Conservation (phyloP, 2,797 vertebrate genomes). For the Sebastes wilsoni region DNA sequence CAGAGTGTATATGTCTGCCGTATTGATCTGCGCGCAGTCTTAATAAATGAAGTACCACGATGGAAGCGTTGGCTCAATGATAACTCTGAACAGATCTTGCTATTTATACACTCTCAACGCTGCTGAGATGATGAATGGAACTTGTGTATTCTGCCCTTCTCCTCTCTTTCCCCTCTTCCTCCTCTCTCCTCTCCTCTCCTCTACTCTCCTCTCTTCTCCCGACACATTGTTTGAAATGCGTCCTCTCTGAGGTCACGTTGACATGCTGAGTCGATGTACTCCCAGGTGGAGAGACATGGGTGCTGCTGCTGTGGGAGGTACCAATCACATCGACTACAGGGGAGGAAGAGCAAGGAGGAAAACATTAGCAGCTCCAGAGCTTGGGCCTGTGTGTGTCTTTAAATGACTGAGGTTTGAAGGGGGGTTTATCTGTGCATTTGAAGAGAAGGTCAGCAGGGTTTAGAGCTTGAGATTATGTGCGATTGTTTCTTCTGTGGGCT, state of each 20-base stretch:
- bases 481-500: conserved; percentile 76
- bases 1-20: conserved; percentile 74
- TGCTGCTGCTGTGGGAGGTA: conserved; percentile 57
- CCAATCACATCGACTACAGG: conserved; percentile 54
- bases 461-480: conserved; percentile 74
- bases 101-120: conserved; percentile 67
- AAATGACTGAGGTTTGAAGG: conserved; percentile 64
- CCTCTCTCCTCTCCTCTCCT: neutral
- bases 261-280: conserved; percentile 70
- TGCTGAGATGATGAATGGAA: conserved; percentile 73
- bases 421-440: conserved; percentile 70
- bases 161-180: neutral
- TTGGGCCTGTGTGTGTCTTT: conserved; percentile 36
- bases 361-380: conserved; percentile 15
- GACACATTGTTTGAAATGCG: conserved; percentile 43
- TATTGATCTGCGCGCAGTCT: conserved; percentile 78
- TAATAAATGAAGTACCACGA: conserved; percentile 81
- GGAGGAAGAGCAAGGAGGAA: conserved; percentile 3
- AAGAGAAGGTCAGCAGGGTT: conserved; percentile 79
- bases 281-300: conserved; percentile 68
- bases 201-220: conserved; percentile 8
- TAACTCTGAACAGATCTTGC: conserved; percentile 66
- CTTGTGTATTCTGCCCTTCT: conserved; percentile 32
- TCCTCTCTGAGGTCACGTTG: conserved; percentile 69
- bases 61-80: conserved; percentile 70